Conservation (phyloP, 2,888 invertebrate genomes). For the Tetragnatha montana region DNA sequence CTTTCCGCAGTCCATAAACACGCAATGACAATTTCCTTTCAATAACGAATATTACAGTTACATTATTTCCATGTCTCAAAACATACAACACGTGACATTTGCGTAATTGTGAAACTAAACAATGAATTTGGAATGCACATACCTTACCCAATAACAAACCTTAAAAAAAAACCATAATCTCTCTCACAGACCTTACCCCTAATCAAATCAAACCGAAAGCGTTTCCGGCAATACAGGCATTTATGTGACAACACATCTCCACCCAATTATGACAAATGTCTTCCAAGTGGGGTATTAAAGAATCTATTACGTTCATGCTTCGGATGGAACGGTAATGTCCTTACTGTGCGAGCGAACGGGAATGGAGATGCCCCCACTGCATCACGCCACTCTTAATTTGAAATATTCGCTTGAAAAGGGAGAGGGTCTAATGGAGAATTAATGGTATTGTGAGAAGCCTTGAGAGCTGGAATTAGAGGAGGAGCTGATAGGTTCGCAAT, state of each 20-base stretch:
- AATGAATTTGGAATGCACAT: too few species aligned
- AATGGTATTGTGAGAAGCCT: conserved; percentile 15
- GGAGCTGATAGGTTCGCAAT: conserved; percentile 19
- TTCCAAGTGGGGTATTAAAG: not conserved
- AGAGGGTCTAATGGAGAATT: conserved; percentile 44
- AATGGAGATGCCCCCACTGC: not conserved
- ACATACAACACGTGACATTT: too few species aligned
- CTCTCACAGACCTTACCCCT: not conserved
- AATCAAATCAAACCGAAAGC: not conserved
- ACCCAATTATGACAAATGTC: not conserved
- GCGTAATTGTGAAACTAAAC: too few species aligned
- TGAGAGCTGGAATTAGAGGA: not conserved
- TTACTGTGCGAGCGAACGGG: not conserved
- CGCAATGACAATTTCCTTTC: too few species aligned
- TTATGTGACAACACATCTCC: not conserved
- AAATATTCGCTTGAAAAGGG: conserved; percentile 2
- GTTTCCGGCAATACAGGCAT: not conserved
- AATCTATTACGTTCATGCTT: not conserved
- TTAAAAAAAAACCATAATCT: too few species aligned
- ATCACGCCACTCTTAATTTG: not conserved
- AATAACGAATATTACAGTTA: too few species aligned
- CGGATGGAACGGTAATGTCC: too few species aligned
- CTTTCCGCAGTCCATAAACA: too few species aligned
- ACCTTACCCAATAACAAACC: too few species aligned
- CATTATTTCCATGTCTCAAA: too few species aligned